Evolutionary conservation across 2,797 vertebrate genomes (phyloP).

Genomic region (Poeciliopsis presidionis): DNA sequence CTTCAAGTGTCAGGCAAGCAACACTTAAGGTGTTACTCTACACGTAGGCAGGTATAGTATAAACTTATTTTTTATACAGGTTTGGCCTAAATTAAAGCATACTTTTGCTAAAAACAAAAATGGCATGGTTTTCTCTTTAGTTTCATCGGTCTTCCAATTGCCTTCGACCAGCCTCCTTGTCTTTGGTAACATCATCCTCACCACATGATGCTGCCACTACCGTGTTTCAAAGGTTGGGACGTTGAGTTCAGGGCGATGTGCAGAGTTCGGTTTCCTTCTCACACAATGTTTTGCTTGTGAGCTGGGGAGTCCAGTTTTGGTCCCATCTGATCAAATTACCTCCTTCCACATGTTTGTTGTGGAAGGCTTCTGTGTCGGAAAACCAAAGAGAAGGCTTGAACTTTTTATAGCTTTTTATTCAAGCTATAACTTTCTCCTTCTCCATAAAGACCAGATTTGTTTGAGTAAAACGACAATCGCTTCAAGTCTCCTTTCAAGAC

Average conservation of each 20-base stretch:
- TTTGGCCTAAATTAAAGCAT: too few species aligned
- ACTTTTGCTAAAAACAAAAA: too few species aligned
- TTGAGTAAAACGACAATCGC: background rate
- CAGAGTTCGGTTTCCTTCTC: background rate
- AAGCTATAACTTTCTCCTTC: background rate
- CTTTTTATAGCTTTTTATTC: background rate
- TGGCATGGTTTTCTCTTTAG: background rate
- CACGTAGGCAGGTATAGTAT: background rate
- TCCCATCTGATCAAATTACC: background rate
- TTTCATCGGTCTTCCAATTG: background rate
- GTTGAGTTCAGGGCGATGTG: background rate
- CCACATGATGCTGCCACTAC: background rate
- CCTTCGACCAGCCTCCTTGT: background rate
- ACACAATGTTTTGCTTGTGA: background rate
- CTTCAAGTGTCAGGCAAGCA: background rate
- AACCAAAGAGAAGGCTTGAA: too few species aligned
- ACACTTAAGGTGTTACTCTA: background rate
- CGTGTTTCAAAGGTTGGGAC: background rate
- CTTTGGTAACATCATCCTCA: background rate
- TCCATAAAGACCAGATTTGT: background rate
- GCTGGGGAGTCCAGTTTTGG: background rate
- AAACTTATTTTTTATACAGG: too few species aligned
- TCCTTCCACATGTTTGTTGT: background rate
- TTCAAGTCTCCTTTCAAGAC: background rate
- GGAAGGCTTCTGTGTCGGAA: too few species aligned